Base-by-base conservation (phyloP, 2,888 invertebrate genomes). In the Agrotis segetum region DNA sequence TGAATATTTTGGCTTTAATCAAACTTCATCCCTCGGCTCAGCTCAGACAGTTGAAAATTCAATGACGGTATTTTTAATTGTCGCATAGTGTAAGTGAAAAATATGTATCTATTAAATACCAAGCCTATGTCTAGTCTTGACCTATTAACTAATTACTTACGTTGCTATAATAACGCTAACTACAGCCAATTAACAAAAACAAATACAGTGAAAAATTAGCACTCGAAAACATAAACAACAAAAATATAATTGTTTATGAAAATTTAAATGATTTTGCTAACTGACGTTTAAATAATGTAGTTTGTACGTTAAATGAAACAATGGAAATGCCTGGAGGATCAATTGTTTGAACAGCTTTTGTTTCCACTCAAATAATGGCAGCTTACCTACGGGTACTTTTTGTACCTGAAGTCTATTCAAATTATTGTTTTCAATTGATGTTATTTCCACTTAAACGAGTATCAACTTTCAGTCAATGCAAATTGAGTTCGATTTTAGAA, bases 281-380 rank as follows among this genome's bases (percentile, higher is more conserved):
- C 62, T 67, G 52, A 67, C 65, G 67, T 52, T 72, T 21, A 67
- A 73, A 76, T 71, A 56, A 49, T 59, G 40, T 67, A 65, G 61
- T 63, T 59, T 24, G 65, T 64, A 65, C 60, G n/a, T 19, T 73
- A 69, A 2, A 71, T 75, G 61, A 71, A 85, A 85, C 85, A 83
- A 85, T 83, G 53, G 77, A n/a, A 40, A 58, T 46, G 76, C 85
- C 81, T 65, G 69, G 59, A 67, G 84, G 85, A 44, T 71, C 77
- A 74, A 81, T 84, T 85, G 84, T 85, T 50, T 74, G 59, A 58
- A 59, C 59, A 75, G 73, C 84, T 85, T 85, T 83, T 84, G 85
- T 79, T 79, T 67, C 46, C 63, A 61, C 44, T 52, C 29, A 83
- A 85, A 83, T 81, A 81, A 81, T 76, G 71, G 63, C 71, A 76